Base-by-base conservation (phyloP, 2,888 invertebrate genomes). In the Pheosia gnoma region DNA sequence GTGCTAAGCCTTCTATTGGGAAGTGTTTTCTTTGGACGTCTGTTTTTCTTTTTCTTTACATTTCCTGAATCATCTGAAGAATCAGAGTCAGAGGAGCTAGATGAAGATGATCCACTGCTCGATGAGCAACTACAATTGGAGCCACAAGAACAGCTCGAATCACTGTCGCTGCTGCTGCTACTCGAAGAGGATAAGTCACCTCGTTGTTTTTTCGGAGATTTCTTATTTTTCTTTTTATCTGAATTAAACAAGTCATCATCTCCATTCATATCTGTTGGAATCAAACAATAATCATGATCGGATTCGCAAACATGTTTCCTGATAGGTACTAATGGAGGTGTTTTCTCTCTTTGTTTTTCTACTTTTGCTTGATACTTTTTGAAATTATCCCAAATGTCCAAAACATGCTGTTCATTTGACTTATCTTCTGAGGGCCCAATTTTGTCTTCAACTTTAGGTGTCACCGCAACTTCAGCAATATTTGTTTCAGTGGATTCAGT, bases 91-190 rank as follows among this genome's bases (percentile, higher is more conserved):
- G 93, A 92, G 47, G 93, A 92, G 67, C 95, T 96, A 11, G 95
- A 95, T 60, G 95, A 95, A 5, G 95, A 95, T 0, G 96, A 96
- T 59, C 95, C 95, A 63, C 95, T 96, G 60, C 95, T 95, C 58
- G 96, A 96, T 6, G 96, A 96, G 82, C 97, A 97, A 69, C 97
- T 97, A 79, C 97, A 97, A 81, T 97, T 97, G 0, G 97, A 96
- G 4, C 97, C 97, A 81, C 97, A 97, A 0, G 97, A 96, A 80
- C 97, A 97, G 79, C 96, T 96, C 1, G 97, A 96, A 75, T 90
- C 91, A 67, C 96, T 96, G 75, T 96, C 96, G 72, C 96, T 96
- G 68, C 96, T 97, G 36, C 96, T 96, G 75, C 95, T 96, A 79
- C 96, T 96, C 0, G 96, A 96, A 1, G 96, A 96, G 36, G 96